Conservation (phyloP, 2,797 vertebrate species). For the Liasis olivaceus region DNA sequence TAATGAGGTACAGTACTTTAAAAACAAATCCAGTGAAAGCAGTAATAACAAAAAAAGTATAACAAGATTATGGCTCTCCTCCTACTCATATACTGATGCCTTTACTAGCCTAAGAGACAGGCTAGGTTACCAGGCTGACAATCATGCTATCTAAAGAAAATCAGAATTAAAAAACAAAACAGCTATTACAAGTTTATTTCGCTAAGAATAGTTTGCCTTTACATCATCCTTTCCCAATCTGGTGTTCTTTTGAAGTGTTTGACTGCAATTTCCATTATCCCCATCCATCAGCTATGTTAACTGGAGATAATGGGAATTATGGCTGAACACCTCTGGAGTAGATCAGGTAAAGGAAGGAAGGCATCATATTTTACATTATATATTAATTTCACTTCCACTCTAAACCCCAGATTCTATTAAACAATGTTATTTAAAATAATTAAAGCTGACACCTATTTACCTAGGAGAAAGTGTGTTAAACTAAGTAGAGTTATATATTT, state of each 20-base stretch:
- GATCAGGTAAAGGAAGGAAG: neutral
- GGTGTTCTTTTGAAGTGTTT: neutral
- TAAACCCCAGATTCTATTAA: constrained; percentile 43
- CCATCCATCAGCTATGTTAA: neutral
- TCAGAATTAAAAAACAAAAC: constrained; percentile 26
- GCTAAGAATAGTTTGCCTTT: constrained; percentile 29
- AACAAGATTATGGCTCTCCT: neutral
- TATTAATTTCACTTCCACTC: constrained; percentile 35
- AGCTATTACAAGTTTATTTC: neutral
- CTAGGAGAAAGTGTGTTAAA: neutral
- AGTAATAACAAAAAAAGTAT: neutral
- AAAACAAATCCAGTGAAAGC: constrained; percentile 1
- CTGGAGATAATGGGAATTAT: neutral
- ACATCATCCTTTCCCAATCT: neutral
- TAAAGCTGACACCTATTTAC: neutral
- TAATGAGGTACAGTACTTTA: neutral
- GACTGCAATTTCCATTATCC: neutral
- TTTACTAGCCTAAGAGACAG: constrained; percentile 19
- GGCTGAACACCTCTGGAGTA: neutral
- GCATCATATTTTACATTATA: neutral
- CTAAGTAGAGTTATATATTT: neutral
- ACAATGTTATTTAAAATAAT: constrained; percentile 24
- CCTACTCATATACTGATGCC: constrained; percentile 19
- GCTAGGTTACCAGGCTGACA: neutral
- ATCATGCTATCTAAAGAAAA: neutral